A percentile compares a stretch with the other conserved stretches of the same genome.
phyloP scores from a whole-genome alignment of 2,113 vertebrate genomes.

The Mellivora capensis region DNA sequence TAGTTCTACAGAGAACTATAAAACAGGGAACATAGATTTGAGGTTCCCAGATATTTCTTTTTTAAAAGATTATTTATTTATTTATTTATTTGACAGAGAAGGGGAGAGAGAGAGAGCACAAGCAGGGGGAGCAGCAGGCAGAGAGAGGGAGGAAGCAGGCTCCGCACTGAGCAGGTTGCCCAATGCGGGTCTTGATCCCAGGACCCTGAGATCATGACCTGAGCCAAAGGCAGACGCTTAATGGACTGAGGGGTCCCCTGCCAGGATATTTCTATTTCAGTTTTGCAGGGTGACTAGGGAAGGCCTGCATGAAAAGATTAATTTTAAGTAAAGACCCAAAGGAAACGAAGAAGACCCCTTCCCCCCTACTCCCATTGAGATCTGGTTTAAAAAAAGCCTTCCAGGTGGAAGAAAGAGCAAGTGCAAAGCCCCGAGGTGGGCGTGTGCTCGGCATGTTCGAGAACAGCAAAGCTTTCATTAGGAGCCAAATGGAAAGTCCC shows the following conservation, averaged over 20 bases:
- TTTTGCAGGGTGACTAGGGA: neutral
- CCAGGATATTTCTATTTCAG: constrained; percentile 7
- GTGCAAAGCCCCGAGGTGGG: neutral
- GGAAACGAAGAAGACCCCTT: neutral
- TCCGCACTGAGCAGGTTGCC: too few species aligned
- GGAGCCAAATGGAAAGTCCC: neutral
- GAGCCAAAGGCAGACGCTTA: too few species aligned
- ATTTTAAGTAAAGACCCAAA: constrained; percentile 7
- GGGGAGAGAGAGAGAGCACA: too few species aligned
- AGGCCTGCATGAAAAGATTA: neutral
- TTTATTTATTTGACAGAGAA: too few species aligned
- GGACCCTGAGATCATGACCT: too few species aligned
- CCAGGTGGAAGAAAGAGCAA: neutral
- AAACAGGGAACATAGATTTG: neutral
- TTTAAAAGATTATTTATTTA: too few species aligned
- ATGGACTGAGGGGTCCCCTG: neutral
- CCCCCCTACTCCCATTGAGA: neutral
- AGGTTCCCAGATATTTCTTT: neutral
- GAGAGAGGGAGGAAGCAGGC: too few species aligned
- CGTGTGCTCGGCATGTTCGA: neutral
- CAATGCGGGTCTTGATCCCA: too few species aligned
- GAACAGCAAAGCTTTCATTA: neutral
- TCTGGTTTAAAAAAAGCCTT: neutral
- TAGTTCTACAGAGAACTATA: neutral
- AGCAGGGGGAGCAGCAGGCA: too few species aligned